These are phyloP conservation scores for Aegotheles bennettii DNA, from an alignment of 2,113 vertebrate genomes.

Conservation along the genomic window DNA sequence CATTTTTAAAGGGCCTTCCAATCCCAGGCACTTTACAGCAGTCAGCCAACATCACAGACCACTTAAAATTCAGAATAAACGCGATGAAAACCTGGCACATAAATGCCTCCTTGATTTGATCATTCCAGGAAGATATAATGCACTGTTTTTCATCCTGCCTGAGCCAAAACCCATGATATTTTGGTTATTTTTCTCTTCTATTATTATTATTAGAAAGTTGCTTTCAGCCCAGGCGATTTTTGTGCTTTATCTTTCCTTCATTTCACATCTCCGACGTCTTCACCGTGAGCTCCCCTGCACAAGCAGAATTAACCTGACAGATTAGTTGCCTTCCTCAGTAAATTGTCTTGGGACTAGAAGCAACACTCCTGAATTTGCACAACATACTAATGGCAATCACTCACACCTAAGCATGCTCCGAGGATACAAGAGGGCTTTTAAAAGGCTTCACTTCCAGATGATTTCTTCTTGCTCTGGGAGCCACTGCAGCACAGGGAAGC, in stretches of 20 bases:
- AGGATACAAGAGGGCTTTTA: not conserved
- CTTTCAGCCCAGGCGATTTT: not conserved
- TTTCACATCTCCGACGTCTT: not conserved
- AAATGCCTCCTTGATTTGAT: not conserved
- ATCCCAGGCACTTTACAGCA: not conserved
- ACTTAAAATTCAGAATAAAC: constrained; percentile 17
- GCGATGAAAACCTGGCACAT: not conserved
- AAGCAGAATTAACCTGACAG: not conserved
- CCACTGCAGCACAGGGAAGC: not conserved
- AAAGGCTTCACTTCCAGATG: not conserved
- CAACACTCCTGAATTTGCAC: not conserved
- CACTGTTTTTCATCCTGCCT: not conserved
- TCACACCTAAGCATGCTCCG: not conserved
- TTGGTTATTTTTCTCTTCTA: not conserved
- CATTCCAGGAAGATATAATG: not conserved
- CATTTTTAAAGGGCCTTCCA: constrained; percentile 13
- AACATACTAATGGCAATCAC: not conserved
- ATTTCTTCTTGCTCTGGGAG: not conserved
- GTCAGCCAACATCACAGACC: not conserved
- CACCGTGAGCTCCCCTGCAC: not conserved
- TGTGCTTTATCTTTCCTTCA: not conserved
- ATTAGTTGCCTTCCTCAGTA: not conserved
- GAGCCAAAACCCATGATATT: not conserved
- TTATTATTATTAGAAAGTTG: not conserved
- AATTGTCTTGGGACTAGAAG: not conserved